phyloP scores from a whole-genome alignment of 1,140 invertebrate genomes.

The Aculops lycopersici region DNA sequence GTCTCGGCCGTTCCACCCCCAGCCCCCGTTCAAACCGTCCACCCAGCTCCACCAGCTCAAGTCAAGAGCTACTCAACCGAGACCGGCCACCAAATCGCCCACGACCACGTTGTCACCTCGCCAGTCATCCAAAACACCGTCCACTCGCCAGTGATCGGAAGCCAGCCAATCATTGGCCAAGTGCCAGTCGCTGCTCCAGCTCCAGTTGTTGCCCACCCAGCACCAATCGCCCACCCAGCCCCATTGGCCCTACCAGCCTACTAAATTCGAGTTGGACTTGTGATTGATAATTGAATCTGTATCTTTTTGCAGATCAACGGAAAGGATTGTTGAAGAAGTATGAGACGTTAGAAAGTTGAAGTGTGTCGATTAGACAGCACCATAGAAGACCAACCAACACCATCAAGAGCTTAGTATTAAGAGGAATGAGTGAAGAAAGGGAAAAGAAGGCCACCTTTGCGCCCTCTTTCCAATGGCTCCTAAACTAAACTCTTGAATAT shows the following conservation, averaged over 20 bases:
- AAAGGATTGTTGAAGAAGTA: too few species aligned
- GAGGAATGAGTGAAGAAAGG: too few species aligned
- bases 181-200: background rate
- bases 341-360: too few species aligned
- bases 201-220: background rate
- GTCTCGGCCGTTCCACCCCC: background rate
- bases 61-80: background rate
- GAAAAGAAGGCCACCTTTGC: too few species aligned
- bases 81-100: background rate
- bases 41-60: background rate
- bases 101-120: background rate
- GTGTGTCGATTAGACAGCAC: too few species aligned
- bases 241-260: background rate
- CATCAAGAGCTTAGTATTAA: too few species aligned
- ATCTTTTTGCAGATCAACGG: too few species aligned
- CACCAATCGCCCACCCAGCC: background rate
- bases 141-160: background rate
- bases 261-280: too few species aligned
- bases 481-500: too few species aligned
- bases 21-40: background rate
- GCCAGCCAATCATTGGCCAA: background rate
- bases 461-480: too few species aligned
- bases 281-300: too few species aligned
- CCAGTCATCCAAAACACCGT: background rate
- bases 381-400: too few species aligned